These are phyloP conservation scores for Neodiprion fabricii DNA, from an alignment of 1,140 invertebrate species.

Conservation along the genomic window DNA sequence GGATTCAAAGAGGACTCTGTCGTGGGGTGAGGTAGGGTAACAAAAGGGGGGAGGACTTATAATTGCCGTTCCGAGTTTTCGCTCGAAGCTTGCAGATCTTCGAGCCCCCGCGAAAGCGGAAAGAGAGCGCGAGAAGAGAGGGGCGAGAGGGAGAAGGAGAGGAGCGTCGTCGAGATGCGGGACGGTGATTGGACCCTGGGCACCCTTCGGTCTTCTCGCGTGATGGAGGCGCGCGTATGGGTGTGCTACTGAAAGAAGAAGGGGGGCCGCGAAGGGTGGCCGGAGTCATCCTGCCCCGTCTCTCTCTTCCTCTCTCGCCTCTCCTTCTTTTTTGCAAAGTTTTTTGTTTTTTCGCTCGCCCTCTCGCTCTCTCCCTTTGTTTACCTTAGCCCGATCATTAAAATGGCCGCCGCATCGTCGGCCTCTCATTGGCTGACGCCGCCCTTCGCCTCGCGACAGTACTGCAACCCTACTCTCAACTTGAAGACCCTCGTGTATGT, in stretches of 20 bases:
- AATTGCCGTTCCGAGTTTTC: too few relatives aligned
- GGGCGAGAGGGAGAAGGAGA: constrained; percentile 27
- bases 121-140: constrained; percentile 16
- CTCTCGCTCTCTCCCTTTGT: constrained; percentile 49
- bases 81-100: neutral
- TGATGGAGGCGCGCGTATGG: too few relatives aligned
- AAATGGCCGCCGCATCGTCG: constrained; percentile 59
- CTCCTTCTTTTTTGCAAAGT: neutral
- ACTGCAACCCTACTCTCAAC: neutral
- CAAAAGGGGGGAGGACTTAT: too few relatives aligned
- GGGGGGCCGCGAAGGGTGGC: constrained; percentile 47
- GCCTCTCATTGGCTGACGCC: constrained; percentile 53
- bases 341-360: neutral
- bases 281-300: constrained; percentile 53
- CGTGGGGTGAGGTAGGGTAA: too few relatives aligned
- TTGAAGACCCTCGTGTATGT: neutral
- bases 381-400: constrained; percentile 61
- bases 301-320: neutral
- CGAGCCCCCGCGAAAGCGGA: neutral
- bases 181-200: constrained; percentile 50
- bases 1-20: too few relatives aligned
- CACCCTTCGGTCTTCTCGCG: constrained; percentile 38
- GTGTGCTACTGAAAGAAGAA: neutral
- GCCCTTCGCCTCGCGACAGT: constrained; percentile 32
- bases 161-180: constrained; percentile 39